Conservation (phyloP, 2,113 vertebrate species). For the Heptranchias perlo region DNA sequence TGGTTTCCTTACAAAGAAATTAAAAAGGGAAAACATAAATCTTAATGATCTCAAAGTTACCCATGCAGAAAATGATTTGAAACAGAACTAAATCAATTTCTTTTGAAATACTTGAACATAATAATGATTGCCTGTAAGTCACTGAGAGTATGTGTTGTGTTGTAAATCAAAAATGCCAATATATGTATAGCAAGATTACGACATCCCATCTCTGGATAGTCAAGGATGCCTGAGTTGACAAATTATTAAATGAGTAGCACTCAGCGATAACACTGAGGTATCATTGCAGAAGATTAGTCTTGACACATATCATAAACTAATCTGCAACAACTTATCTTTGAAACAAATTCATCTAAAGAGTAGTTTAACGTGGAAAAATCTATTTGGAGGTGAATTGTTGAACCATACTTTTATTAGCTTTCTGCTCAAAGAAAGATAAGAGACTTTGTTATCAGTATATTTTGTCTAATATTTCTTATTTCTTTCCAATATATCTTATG, state of each 20-base stretch:
- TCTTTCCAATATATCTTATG: background rate
- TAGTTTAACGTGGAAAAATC: background rate
- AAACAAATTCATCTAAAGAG: background rate
- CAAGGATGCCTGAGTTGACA: background rate
- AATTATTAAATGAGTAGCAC: background rate
- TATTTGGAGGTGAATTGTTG: background rate
- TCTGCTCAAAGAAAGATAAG: background rate
- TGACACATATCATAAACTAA: background rate
- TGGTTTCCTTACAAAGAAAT: background rate
- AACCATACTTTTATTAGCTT: background rate
- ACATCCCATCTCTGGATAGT: background rate
- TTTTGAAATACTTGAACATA: background rate
- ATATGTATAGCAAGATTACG: background rate
- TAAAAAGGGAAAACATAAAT: background rate
- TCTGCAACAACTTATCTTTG: background rate
- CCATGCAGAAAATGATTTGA: background rate
- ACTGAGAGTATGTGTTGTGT: background rate
- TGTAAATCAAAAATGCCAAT: background rate
- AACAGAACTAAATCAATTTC: background rate
- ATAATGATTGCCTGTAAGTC: background rate
- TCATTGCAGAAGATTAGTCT: background rate
- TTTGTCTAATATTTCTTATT: background rate
- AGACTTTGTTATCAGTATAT: background rate
- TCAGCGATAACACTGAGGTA: background rate
- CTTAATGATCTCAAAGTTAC: background rate